phyloP scores from a whole-genome alignment of 1,140 invertebrate genomes.

The Polypedilum pembai region DNA sequence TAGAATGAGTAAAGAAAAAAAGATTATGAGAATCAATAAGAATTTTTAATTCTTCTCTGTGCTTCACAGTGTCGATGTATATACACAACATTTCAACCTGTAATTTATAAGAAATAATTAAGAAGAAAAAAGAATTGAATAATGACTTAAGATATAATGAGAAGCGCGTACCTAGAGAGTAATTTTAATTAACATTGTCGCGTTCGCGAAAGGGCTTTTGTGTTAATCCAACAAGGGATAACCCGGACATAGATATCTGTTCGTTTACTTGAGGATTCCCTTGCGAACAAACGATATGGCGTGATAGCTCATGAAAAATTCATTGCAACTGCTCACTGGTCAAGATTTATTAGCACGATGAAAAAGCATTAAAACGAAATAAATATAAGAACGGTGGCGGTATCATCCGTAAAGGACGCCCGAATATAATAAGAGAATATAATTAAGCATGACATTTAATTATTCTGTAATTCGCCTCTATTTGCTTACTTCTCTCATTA shows the following conservation, averaged over 20 bases:
- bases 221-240: too few species aligned
- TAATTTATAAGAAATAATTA: too few species aligned
- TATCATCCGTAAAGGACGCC: not conserved
- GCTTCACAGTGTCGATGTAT: not conserved
- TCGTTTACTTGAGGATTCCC: too few species aligned
- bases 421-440: not conserved
- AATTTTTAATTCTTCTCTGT: slow-evolving; percentile 7
- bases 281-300: too few species aligned
- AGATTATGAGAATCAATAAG: slow-evolving; percentile 8
- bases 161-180: not conserved
- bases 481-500: slow-evolving; percentile 22
- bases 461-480: slow-evolving; percentile 21
- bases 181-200: not conserved
- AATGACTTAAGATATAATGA: not conserved
- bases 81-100: too few species aligned
- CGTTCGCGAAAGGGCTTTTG: too few species aligned
- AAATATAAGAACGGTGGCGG: not conserved
- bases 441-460: slow-evolving; percentile 26
- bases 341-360: too few species aligned
- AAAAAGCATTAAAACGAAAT: too few species aligned
- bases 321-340: too few species aligned
- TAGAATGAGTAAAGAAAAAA: not conserved
- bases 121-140: not conserved
- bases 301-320: too few species aligned
- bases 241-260: too few species aligned